These are phyloP conservation scores for Pangasius djambal DNA, from an alignment of 2,797 vertebrate species.

Conservation along the genomic window DNA sequence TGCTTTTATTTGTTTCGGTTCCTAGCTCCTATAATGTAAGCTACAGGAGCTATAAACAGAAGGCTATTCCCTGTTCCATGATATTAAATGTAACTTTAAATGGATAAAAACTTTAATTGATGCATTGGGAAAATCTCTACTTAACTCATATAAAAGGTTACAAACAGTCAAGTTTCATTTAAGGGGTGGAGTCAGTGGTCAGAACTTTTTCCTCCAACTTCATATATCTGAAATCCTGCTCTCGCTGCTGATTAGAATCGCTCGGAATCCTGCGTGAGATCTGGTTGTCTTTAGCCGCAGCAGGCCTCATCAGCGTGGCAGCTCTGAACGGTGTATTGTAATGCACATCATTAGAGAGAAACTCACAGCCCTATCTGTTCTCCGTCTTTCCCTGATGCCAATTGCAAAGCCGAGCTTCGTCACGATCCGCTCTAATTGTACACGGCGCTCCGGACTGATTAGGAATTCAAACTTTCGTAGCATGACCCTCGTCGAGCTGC, in stretches of 20 bases:
- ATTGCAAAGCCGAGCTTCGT: constrained; percentile 9
- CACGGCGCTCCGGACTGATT: constrained; percentile 48
- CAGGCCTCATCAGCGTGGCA: constrained; percentile 13
- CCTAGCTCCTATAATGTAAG: no score
- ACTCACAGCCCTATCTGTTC: constrained; percentile 7
- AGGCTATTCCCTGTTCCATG: background rate
- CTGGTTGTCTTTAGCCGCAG: background rate
- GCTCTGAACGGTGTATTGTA: background rate
- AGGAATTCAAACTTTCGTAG: constrained; percentile 54
- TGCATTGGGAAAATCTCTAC: background rate
- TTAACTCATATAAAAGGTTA: background rate
- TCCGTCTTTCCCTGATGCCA: constrained; percentile 5
- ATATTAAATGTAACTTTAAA: background rate
- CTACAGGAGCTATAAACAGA: no score
- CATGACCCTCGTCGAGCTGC: constrained; percentile 15
- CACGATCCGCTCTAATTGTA: constrained; percentile 54
- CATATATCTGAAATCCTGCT: background rate
- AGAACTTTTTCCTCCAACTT: background rate
- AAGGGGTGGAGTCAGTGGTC: background rate
- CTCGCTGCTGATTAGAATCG: background rate
- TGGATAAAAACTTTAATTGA: background rate
- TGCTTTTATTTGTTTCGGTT: no score
- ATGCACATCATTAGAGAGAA: constrained; percentile 42
- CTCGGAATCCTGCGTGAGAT: background rate
- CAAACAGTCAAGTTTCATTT: background rate